These are phyloP conservation scores for Drosophila elegans DNA, from an alignment of 1,140 invertebrate genomes.

Conservation along the genomic window DNA sequence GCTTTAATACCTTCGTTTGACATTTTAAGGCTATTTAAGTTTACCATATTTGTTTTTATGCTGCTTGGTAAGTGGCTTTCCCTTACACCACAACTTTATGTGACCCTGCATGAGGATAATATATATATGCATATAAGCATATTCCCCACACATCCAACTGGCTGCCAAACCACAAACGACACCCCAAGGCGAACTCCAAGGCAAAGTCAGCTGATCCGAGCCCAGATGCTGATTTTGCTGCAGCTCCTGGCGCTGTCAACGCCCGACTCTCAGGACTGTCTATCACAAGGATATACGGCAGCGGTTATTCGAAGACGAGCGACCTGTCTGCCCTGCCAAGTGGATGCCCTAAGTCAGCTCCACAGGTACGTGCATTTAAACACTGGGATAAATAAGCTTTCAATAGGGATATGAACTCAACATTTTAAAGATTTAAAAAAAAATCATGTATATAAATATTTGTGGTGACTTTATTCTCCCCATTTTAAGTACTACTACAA, in stretches of 20 bases:
- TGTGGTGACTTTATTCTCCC: too few species aligned
- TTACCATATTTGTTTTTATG: slow-evolving; percentile 10
- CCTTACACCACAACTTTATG: background rate
- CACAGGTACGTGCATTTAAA: slow-evolving; percentile 23
- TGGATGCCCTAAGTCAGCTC: slow-evolving; percentile 42
- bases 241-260: slow-evolving; percentile 37
- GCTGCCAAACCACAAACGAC: slow-evolving; percentile 41
- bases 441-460: too few species aligned
- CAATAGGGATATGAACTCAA: background rate
- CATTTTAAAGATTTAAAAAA: too few species aligned
- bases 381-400: background rate
- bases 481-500: too few species aligned
- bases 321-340: slow-evolving; percentile 38
- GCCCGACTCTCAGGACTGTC: slow-evolving; percentile 44
- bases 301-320: slow-evolving; percentile 27
- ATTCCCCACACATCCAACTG: slow-evolving; percentile 7
- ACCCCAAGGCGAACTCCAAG: slow-evolving; percentile 38
- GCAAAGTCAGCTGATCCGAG: slow-evolving; percentile 38
- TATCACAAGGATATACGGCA: slow-evolving; percentile 42
- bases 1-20: slow-evolving; percentile 18
- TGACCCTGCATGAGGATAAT: slow-evolving; percentile 21
- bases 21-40: slow-evolving; percentile 33
- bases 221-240: background rate
- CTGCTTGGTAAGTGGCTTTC: slow-evolving; percentile 15
- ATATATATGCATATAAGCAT: slow-evolving; percentile 25